phyloP scores from a whole-genome alignment of 2,797 vertebrate species.

The Platalea minor region DNA sequence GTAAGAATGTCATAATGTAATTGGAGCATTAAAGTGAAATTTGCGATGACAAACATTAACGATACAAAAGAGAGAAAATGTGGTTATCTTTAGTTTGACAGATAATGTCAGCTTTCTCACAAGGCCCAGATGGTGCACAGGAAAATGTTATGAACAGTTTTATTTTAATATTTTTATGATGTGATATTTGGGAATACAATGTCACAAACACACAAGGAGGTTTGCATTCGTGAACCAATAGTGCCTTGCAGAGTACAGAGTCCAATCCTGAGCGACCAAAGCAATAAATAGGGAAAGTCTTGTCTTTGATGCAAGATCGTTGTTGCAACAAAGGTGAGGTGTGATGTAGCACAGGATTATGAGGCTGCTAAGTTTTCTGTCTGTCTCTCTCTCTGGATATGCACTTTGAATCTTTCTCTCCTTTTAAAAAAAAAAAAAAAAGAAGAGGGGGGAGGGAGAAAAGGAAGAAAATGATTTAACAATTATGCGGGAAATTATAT shows the following conservation, averaged over 20 bases:
- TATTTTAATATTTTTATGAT: slow-evolving; percentile 68
- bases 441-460: slow-evolving; percentile 52
- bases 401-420: slow-evolving; percentile 30
- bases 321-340: neutral
- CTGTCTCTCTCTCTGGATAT: slow-evolving; percentile 14
- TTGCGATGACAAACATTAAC: slow-evolving; percentile 75
- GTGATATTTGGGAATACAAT: slow-evolving; percentile 61
- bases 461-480: slow-evolving; percentile 76
- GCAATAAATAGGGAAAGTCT: neutral
- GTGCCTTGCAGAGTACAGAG: slow-evolving; percentile 9
- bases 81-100: slow-evolving; percentile 74
- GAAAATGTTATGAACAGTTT: slow-evolving; percentile 68
- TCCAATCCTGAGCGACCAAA: neutral
- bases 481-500: slow-evolving; percentile 78
- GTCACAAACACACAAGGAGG: slow-evolving; percentile 47
- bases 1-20: slow-evolving; percentile 78
- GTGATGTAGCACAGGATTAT: neutral
- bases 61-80: slow-evolving; percentile 69
- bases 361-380: slow-evolving; percentile 44
- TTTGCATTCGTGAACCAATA: slow-evolving; percentile 16
- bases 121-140: slow-evolving; percentile 71
- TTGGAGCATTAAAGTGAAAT: slow-evolving; percentile 78
- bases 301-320: neutral
- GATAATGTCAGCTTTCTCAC: slow-evolving; percentile 68
- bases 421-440: neutral